Evolutionary conservation across 2,113 vertebrate genomes (phyloP), one percentile per base, ranked within the genome.

Genomic region (Empidonax traillii): DNA sequence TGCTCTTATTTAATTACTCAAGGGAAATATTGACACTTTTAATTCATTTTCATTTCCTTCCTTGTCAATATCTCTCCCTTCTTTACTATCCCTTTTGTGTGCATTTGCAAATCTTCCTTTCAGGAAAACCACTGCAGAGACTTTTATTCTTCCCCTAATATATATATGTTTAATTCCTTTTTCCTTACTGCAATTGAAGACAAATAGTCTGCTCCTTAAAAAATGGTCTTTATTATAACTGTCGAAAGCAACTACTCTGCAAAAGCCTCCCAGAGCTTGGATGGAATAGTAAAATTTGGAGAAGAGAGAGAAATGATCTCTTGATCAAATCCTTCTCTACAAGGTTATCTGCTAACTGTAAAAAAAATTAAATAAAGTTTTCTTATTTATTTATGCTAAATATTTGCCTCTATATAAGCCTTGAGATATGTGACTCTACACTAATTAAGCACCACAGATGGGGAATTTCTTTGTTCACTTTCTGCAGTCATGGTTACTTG

Each of bases 31-130:
- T 47, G 93, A 86, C 78, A 85, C 43, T 76, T 91, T 76, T 5
- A 94, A 95, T 79, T 94, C 11, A 85, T 82, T 87, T 87, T 82
- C 4, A 82, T 85, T 91, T 85, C 58, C n/a, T 65, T 91, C 80
- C 55, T 35, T 79, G 85, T 90, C 93, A 79, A 90, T 89, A 76
- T 4, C 21, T 56, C 63, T 51, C n/a, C 53, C 76, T 81, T 85
- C 87, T 82, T 79, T 73, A 46, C 21, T 73, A 15, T 11, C 17
- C 31, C 17, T 82, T 82, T 91, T 61, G 33, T 35, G n/a, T 17
- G 12, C 2, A 4, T 76, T 87, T 3, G 2, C 63, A 85, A 85
- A 78, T 72, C 53, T 73, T 69, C 37, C 73, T 94, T 87, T 66
- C 41, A 87, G 37, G 37, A 51, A 85, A 76, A 69, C 14, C 78